Percentiles rank a stretch among this genome's conserved stretches.
Evolutionary conservation across 2,888 invertebrate species (phyloP).

Genomic region (Hemaris fuciformis): DNA sequence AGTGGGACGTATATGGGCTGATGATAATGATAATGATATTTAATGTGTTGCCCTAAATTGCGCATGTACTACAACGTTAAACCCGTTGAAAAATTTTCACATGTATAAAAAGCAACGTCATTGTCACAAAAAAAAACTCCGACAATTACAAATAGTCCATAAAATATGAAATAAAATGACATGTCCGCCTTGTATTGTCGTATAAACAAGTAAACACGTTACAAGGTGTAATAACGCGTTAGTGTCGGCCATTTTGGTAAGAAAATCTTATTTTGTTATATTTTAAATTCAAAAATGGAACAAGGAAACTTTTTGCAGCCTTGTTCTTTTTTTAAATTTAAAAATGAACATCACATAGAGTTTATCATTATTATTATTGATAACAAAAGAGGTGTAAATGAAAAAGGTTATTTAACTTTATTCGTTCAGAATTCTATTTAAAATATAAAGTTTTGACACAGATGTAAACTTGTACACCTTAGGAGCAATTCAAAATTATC

Average conservation of each 20-base stretch:
- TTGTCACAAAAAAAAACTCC: slow-evolving; percentile 1
- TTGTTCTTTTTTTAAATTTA: neutral
- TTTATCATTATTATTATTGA: too few species aligned
- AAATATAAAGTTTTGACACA: neutral
- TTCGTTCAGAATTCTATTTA: neutral
- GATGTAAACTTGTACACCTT: neutral
- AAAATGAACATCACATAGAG: too few species aligned
- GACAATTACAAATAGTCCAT: slow-evolving; percentile 2
- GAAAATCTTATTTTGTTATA: neutral
- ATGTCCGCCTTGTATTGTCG: slow-evolving; percentile 4
- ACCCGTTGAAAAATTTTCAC: neutral
- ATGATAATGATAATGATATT: too few species aligned
- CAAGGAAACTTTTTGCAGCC: neutral
- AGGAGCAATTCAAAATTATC: neutral
- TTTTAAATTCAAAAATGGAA: neutral
- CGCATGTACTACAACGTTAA: neutral
- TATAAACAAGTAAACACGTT: neutral
- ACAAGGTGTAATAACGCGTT: neutral
- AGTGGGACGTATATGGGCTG: too few species aligned
- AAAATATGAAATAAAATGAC: slow-evolving; percentile 3
- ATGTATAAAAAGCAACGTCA: neutral
- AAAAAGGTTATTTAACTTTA: neutral
- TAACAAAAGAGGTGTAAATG: neutral
- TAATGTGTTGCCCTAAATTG: too few species aligned
- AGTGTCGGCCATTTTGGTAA: slow-evolving; percentile 4